These are phyloP conservation scores for Gouania willdenowi DNA, from an alignment of 2,797 vertebrate species.

Conservation along the genomic window DNA sequence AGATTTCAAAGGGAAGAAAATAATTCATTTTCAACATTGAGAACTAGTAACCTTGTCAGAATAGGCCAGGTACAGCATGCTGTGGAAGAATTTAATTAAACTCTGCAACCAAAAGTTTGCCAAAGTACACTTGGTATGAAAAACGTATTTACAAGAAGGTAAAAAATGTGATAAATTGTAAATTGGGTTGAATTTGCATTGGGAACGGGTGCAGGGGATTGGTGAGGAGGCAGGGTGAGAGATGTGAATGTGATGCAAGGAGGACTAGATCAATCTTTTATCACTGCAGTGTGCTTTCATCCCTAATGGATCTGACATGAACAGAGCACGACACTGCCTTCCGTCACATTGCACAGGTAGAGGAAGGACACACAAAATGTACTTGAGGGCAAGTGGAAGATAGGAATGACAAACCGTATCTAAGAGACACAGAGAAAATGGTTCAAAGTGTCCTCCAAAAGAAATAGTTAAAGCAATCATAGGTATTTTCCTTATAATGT, in stretches of 20 bases:
- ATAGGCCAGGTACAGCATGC: not conserved
- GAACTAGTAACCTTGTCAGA: slow-evolving; percentile 8
- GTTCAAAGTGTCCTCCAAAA: slow-evolving; percentile 15
- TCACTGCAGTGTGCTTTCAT: slow-evolving; percentile 63
- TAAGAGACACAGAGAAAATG: not conserved
- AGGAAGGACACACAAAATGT: slow-evolving; percentile 33
- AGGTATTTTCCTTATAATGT: slow-evolving; percentile 33
- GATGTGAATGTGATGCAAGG: slow-evolving; percentile 56
- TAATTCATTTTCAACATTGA: slow-evolving; percentile 4
- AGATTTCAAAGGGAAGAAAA: not conserved
- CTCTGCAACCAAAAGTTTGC: slow-evolving; percentile 24
- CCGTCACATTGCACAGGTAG: slow-evolving; percentile 54
- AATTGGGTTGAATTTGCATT: slow-evolving; percentile 59
- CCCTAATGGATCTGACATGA: slow-evolving; percentile 67
- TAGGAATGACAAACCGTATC: not conserved
- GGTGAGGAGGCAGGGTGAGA: slow-evolving; percentile 44
- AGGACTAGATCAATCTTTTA: slow-evolving; percentile 72
- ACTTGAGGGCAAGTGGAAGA: slow-evolving; percentile 24
- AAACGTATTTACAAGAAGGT: slow-evolving; percentile 46
- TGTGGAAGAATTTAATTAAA: slow-evolving; percentile 17
- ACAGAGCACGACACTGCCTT: slow-evolving; percentile 52
- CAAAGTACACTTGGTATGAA: slow-evolving; percentile 30
- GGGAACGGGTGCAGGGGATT: slow-evolving; percentile 34
- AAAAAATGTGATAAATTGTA: slow-evolving; percentile 50
- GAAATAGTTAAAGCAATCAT: slow-evolving; percentile 38